Conservation (phyloP, 2,113 vertebrate species). For the Podiceps cristatus region DNA sequence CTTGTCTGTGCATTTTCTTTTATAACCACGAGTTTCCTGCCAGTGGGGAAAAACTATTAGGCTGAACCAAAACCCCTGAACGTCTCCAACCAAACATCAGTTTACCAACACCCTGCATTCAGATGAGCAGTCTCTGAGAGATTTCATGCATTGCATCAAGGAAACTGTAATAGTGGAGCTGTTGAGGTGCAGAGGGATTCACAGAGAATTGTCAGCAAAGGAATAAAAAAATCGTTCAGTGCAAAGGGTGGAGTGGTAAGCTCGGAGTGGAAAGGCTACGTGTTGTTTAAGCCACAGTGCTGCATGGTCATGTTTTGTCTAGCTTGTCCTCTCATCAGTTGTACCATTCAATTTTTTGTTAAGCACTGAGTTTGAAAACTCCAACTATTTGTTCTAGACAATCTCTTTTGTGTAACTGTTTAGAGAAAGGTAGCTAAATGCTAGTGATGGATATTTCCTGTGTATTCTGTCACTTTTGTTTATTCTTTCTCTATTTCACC, state of each 20-base stretch:
- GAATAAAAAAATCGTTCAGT: not conserved
- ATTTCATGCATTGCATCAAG: not conserved
- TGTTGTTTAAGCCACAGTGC: not conserved
- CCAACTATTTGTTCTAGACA: not conserved
- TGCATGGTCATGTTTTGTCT: not conserved
- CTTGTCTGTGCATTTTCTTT: not conserved
- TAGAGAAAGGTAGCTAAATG: not conserved
- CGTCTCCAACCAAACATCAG: not conserved
- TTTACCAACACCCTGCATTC: not conserved
- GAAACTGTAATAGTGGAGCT: not conserved
- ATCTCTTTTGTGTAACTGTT: not conserved
- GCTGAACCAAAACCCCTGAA: not conserved
- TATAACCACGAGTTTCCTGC: not conserved
- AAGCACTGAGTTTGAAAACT: not conserved
- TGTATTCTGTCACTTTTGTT: not conserved
- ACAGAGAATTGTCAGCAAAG: not conserved
- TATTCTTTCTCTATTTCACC: not conserved
- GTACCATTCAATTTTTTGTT: not conserved
- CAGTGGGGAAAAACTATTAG: not conserved
- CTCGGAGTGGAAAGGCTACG: not conserved
- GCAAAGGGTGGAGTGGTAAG: not conserved
- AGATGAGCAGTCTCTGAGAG: not conserved
- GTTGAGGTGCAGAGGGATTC: not conserved
- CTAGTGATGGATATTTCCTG: not conserved
- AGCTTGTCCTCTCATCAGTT: not conserved